Evolutionary conservation across 2,797 vertebrate species (phyloP), one percentile per base, ranked within the genome.

Genomic region (Hirundo rustica): DNA sequence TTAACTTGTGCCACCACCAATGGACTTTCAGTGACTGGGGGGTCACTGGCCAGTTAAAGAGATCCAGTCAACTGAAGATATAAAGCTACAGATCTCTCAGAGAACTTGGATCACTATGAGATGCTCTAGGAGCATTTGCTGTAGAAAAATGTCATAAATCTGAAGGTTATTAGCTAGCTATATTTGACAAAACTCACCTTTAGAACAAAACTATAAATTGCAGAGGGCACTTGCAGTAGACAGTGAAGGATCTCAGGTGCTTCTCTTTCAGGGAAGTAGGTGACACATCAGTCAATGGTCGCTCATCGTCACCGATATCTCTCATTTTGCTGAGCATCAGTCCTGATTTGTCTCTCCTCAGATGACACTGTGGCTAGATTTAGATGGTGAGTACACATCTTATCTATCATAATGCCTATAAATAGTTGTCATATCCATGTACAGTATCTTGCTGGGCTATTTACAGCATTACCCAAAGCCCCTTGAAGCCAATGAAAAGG

Each of bases 371-470:
- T 54, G 50, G 42, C 94, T 93, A 85, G 71, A 94, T 95, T 94
- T 96, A 96, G 93, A 94, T 80, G 50, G 47, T 95, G 94, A 96
- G 64, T 77, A 79, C 36, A 55, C 60, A 77, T 92, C 76, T 94
- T 96, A 93, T 96, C 77, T 90, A 89, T 92, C 83, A 21, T 77
- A 82, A 85, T 3, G 8, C n/a, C 92, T 95, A 94, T 95, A 95
- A 93, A 96, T 95, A 95, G 87, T 89, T 88, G 60, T 70, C 73
- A 72, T 72, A 91, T 88, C 87, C 80, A 92, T 48, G 88, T 94
- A 95, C 91, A 96, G 96, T 95, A 89, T 79, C 85, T 71, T 82
- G 34, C 53, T 77, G 62, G 29, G 66, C 61, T 92, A 91, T 95
- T 96, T 94, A 87, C 77, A 93, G 85, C 45, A 36, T 13, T 57